Conservation (phyloP, 2,797 vertebrate genomes). For the Cheirogaleus major region DNA sequence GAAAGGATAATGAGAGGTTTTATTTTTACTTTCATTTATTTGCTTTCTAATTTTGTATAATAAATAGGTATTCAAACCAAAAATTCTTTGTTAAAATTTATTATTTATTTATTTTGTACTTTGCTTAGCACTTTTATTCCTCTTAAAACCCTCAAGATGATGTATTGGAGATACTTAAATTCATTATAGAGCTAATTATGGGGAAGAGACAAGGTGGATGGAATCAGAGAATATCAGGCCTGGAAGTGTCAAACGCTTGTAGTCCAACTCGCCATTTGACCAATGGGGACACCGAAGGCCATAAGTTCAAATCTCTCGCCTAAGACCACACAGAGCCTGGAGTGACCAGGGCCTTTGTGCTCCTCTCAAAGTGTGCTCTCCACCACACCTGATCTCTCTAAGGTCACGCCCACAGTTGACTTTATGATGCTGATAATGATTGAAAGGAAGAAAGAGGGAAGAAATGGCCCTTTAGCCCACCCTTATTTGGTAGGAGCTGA, state of each 20-base stretch:
- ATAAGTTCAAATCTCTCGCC: background rate
- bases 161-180: background rate
- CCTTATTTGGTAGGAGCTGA: background rate
- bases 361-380: background rate
- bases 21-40: slow-evolving; percentile 26
- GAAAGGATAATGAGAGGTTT: background rate
- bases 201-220: background rate
- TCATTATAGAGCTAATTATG: background rate
- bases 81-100: slow-evolving; percentile 21
- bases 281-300: background rate
- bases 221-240: background rate
- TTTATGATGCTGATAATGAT: background rate
- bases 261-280: background rate
- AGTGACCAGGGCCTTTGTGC: background rate
- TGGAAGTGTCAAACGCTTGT: background rate
- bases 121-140: background rate
- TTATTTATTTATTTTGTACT: background rate
- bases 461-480: background rate
- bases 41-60: slow-evolving; percentile 36
- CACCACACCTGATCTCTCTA: background rate
- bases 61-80: background rate
- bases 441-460: background rate
- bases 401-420: background rate
- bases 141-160: background rate
- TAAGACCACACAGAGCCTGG: background rate